phyloP scores from a whole-genome alignment of 2,888 invertebrate genomes.

The Protula sp. region DNA sequence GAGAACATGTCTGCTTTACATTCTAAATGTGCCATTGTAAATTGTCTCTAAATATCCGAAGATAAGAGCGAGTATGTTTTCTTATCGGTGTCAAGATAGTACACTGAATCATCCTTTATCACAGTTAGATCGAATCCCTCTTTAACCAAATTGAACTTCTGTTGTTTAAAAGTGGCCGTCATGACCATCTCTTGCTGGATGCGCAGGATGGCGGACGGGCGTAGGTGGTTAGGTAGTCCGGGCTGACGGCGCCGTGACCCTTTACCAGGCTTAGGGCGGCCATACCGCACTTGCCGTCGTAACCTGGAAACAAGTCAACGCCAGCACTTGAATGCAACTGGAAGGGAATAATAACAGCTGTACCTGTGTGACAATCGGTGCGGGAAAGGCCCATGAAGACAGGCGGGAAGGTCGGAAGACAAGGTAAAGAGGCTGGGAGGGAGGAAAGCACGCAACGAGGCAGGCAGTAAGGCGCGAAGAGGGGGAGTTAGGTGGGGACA shows the following conservation, averaged over 20 bases:
- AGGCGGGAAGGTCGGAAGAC: not conserved
- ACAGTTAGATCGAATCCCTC: constrained; percentile 34
- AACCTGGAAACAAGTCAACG: constrained; percentile 17
- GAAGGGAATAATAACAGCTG: too few relatives aligned
- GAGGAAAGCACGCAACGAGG: too few relatives aligned
- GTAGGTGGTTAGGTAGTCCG: constrained; percentile 28
- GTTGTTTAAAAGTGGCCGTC: constrained; percentile 38
- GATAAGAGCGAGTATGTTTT: too few relatives aligned
- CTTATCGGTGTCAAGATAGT: constrained; percentile 21
- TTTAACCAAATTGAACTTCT: constrained; percentile 33
- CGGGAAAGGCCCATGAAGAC: too few relatives aligned
- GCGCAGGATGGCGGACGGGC: constrained; percentile 36
- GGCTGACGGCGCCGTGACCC: constrained; percentile 12
- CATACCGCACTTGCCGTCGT: constrained; percentile 39
- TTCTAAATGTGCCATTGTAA: too few relatives aligned
- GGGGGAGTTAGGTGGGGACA: too few relatives aligned
- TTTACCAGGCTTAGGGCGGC: constrained; percentile 31
- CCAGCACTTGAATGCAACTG: too few relatives aligned
- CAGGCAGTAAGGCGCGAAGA: too few relatives aligned
- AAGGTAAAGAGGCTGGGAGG: too few relatives aligned
- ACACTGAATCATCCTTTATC: constrained; percentile 29
- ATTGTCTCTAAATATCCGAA: too few relatives aligned
- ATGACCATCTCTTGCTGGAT: constrained; percentile 24
- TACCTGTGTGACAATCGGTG: too few relatives aligned
- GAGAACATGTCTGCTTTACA: too few relatives aligned